Evolutionary conservation across 2,888 invertebrate genomes (phyloP), one percentile per base, ranked within the genome.

Genomic region (Lymantria monacha): DNA sequence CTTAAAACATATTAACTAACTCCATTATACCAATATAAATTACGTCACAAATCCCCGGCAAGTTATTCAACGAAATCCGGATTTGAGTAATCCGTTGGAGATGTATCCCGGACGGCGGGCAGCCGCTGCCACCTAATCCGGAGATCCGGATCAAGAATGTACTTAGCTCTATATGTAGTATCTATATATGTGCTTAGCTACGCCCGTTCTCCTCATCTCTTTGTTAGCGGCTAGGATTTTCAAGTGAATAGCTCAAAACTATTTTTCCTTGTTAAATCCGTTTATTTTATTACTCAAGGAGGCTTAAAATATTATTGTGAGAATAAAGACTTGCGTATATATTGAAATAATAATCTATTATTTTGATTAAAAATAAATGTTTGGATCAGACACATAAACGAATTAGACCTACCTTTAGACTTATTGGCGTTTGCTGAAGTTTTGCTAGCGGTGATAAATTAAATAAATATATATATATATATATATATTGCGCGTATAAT

Each of bases 31-130:
- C 49, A 42, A 61, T 59, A 63, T 67, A 61, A 57, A 57, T 64
- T 63, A 68, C 65, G 61, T 65, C 68, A 68, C 60, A 65, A 65
- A 63, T 79, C 81, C 69, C 67, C 57, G 55, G 78, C 81, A 79
- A 85, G 84, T 84, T 87, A 87, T 87, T 87, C 83, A 78, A 83
- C 81, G 73, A 86, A 85, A 88, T 88, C 87, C 87, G 87, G 85
- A 87, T 89, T 75, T 65, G 63, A 73, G 84, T 90, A 87, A 89
- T 88, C 88, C 84, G 76, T 73, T 75, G 83, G 84, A 86, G 86
- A 85, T 83, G 85, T 83, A 83, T 82, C 83, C 81, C 81, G 83
- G 83, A 74, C 84, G 78, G 82, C 85, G 88, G 87, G 84, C 85
- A 85, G 85, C 83, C 85, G 79, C 83, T 76, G 76, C 75, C 76